Conservation (phyloP, 2,797 vertebrate genomes). For the Rhyacichthys aspro region DNA sequence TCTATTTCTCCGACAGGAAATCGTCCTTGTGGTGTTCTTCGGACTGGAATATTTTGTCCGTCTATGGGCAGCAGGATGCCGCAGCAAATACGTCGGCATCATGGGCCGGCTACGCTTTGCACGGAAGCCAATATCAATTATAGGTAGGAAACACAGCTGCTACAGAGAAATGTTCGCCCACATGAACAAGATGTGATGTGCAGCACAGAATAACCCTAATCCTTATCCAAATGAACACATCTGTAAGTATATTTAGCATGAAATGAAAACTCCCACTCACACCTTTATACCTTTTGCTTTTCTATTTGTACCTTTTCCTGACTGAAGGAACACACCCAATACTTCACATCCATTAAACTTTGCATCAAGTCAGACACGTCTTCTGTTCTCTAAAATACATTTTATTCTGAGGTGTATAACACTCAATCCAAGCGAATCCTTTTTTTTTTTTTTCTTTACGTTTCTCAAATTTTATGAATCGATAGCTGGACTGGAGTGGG, state of each 20-base stretch:
- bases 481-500: no score
- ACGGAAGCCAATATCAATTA: slow-evolving; percentile 97
- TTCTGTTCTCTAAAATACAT: no score
- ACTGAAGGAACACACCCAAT: no score
- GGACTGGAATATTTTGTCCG: slow-evolving; percentile 94
- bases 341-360: no score
- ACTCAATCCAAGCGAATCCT: no score
- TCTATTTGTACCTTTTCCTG: background rate
- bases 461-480: no score
- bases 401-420: no score
- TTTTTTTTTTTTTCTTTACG: no score
- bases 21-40: slow-evolving; percentile 95
- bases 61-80: slow-evolving; percentile 97
- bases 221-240: background rate
- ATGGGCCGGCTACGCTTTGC: slow-evolving; percentile 95
- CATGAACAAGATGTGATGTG: background rate
- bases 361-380: no score
- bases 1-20: slow-evolving; percentile 83
- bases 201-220: background rate
- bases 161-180: background rate
- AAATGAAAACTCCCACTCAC: slow-evolving; percentile 59
- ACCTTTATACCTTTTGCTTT: slow-evolving; percentile 20
- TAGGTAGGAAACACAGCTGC: slow-evolving; percentile 82
- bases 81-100: slow-evolving; percentile 97
- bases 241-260: slow-evolving; percentile 47